These are phyloP conservation scores for Lepidotrigona ventralis DNA, from an alignment of 1,140 invertebrate genomes.

Conservation along the genomic window DNA sequence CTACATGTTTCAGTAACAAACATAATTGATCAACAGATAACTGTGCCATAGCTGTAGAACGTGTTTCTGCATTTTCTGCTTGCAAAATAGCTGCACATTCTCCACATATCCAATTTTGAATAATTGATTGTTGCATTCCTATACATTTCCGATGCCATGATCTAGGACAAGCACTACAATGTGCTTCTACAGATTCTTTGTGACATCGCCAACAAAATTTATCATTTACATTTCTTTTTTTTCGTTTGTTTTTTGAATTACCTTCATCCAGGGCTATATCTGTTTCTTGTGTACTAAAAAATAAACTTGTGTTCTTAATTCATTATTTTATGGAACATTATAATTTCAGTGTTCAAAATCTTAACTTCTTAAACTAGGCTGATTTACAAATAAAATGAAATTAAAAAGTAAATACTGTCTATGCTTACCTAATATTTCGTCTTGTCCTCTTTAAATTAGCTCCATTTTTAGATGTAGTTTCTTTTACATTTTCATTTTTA, in stretches of 20 bases:
- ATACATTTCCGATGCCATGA: slow-evolving; percentile 91
- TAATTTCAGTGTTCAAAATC: background rate
- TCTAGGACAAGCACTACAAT: slow-evolving; percentile 92
- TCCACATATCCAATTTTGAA: slow-evolving; percentile 90
- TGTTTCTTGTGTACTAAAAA: slow-evolving; percentile 34
- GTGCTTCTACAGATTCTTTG: slow-evolving; percentile 83
- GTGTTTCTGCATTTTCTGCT: slow-evolving; percentile 88
- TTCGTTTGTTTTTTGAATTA: slow-evolving; percentile 46
- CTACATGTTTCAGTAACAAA: slow-evolving; percentile 87
- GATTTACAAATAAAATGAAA: background rate
- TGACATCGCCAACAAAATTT: slow-evolving; percentile 95
- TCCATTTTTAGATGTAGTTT: slow-evolving; percentile 22
- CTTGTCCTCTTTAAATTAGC: slow-evolving; percentile 59
- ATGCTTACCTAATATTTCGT: slow-evolving; percentile 57
- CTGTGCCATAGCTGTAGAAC: slow-evolving; percentile 87
- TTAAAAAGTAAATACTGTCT: background rate
- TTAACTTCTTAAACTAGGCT: background rate
- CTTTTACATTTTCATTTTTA: slow-evolving; percentile 23
- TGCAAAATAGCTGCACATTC: slow-evolving; percentile 91
- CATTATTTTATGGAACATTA: background rate
- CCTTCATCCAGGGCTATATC: slow-evolving; percentile 36
- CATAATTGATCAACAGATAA: slow-evolving; percentile 87
- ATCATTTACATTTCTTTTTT: slow-evolving; percentile 81
- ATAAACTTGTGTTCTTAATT: slow-evolving; percentile 1
- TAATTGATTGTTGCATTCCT: slow-evolving; percentile 79